A percentile compares a stretch with the other conserved stretches of the same genome.
These are phyloP conservation scores for Thalpophila matura DNA, from an alignment of 2,888 invertebrate genomes.

Conservation along the genomic window DNA sequence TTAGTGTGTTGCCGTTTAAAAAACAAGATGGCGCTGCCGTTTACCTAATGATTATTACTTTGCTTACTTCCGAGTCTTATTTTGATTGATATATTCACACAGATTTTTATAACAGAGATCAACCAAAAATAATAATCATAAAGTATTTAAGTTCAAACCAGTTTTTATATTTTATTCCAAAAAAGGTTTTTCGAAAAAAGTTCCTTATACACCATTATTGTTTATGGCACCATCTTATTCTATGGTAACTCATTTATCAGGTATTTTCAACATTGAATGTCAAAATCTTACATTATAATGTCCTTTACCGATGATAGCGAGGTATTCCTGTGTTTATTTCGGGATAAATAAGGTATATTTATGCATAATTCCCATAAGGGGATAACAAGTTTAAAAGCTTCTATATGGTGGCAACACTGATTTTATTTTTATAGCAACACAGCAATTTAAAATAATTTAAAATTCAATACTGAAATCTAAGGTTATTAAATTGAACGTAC, in stretches of 20 bases:
- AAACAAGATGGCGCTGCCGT: conserved; percentile 70
- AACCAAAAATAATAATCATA: conserved; percentile 36
- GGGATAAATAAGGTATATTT: conserved; percentile 3
- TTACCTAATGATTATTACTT: conserved; percentile 42
- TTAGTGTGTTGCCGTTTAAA: conserved; percentile 57
- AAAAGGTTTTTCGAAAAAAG: conserved; percentile 45
- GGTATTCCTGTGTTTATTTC: conserved; percentile 54
- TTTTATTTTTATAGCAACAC: neutral
- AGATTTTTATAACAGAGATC: conserved; percentile 11
- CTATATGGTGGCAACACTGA: conserved; percentile 6
- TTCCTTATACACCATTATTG: conserved; percentile 72
- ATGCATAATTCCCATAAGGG: neutral
- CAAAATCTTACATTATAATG: conserved; percentile 66
- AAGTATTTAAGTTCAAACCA: conserved; percentile 36
- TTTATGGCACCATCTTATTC: conserved; percentile 88
- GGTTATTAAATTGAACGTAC: neutral
- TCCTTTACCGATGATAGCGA: conserved; percentile 69
- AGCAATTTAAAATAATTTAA: neutral
- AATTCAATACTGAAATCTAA: neutral
- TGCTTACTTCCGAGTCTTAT: neutral
- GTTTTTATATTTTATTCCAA: conserved; percentile 30
- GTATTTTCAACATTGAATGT: conserved; percentile 74
- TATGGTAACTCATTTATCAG: conserved; percentile 87
- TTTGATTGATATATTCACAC: conserved; percentile 41
- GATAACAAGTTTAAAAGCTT: neutral